These are phyloP conservation scores for Delichon dasypus DNA, from an alignment of 2,797 vertebrate genomes.

Conservation along the genomic window DNA sequence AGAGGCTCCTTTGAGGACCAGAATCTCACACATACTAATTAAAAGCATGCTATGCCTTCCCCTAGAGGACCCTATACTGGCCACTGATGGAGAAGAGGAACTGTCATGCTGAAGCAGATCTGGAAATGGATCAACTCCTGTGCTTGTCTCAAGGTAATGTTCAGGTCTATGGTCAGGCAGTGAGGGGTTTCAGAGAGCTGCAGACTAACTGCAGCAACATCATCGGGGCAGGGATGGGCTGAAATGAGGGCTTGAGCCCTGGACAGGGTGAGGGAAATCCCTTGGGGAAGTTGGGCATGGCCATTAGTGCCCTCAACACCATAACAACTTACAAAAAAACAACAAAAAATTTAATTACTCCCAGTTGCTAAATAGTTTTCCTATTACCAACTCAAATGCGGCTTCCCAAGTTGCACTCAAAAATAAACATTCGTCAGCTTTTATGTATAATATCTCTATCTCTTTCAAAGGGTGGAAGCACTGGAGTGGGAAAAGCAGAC, in stretches of 20 bases:
- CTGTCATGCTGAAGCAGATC: not conserved
- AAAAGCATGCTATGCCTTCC: not conserved
- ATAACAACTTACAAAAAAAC: not conserved
- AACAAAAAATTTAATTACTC: not conserved
- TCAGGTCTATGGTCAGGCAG: not conserved
- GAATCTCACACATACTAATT: not conserved
- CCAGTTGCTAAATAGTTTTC: not conserved
- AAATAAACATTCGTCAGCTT: not conserved
- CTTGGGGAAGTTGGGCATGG: not conserved
- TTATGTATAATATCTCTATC: not conserved
- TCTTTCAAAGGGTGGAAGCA: not conserved
- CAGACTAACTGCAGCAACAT: fast-evolving
- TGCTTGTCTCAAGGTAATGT: not conserved
- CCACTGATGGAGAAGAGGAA: not conserved
- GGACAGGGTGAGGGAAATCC: not conserved
- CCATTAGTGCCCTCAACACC: not conserved
- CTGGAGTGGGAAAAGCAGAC: not conserved
- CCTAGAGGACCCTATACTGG: not conserved
- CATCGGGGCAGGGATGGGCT: not conserved
- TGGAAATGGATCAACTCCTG: not conserved
- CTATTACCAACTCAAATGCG: not conserved
- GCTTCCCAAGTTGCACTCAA: not conserved
- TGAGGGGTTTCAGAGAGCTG: not conserved
- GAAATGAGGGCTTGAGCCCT: not conserved
- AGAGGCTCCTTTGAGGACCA: not conserved